Evolutionary conservation across 1,140 invertebrate genomes (phyloP).

Genomic region (Macrobrachium rosenbergii): DNA sequence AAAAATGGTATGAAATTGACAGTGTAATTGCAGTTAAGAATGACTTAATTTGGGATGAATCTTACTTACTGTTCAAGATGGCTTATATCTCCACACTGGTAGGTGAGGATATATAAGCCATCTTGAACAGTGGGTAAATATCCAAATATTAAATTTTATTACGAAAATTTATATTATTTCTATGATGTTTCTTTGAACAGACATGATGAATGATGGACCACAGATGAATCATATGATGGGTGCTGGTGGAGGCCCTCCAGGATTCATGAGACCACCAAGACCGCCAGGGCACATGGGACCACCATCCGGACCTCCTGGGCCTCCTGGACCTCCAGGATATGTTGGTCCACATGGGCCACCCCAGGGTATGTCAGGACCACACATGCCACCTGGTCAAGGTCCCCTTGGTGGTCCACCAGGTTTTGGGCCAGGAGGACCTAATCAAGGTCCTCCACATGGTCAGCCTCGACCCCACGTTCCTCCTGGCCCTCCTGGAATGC

Average conservation of each 20-base stretch:
- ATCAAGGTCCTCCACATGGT: neutral
- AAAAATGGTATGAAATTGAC: too few relatives aligned
- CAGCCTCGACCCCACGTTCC: neutral
- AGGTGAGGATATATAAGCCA: too few relatives aligned
- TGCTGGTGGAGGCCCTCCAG: slow-evolving; percentile 54
- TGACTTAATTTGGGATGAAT: too few relatives aligned
- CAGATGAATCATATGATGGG: slow-evolving; percentile 59
- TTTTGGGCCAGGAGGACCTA: slow-evolving; percentile 5
- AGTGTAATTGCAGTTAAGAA: too few relatives aligned
- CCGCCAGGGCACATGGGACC: slow-evolving; percentile 27
- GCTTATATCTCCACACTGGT: too few relatives aligned
- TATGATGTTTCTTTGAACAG: slow-evolving; percentile 20
- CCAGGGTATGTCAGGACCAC: neutral
- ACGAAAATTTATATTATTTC: neutral
- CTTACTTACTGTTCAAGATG: too few relatives aligned
- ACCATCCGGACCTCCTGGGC: slow-evolving; percentile 40
- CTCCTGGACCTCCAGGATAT: slow-evolving; percentile 35
- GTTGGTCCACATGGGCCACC: slow-evolving; percentile 38
- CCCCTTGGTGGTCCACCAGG: slow-evolving; percentile 36
- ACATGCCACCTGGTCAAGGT: slow-evolving; percentile 37
- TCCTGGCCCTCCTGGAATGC: slow-evolving; percentile 12
- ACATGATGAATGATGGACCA: slow-evolving; percentile 50
- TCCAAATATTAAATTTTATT: neutral
- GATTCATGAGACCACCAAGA: slow-evolving; percentile 47
- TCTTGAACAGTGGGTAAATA: neutral